These are phyloP conservation scores for Hassar affinis DNA, from an alignment of 2,113 vertebrate species.

Conservation along the genomic window DNA sequence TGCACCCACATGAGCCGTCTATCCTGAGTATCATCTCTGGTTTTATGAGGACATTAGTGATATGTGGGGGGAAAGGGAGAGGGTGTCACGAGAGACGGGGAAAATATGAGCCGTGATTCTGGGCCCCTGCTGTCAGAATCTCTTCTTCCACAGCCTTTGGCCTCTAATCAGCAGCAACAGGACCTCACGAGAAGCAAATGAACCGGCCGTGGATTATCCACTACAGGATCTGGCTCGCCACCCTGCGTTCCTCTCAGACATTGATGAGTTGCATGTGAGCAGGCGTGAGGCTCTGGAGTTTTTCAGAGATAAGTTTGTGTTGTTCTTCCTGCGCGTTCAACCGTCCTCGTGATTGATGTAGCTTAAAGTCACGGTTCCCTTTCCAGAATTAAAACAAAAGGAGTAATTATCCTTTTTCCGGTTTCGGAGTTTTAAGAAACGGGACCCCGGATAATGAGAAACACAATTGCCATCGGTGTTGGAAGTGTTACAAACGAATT, in stretches of 20 bases:
- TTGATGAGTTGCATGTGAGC: constrained; percentile 21
- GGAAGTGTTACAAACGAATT: constrained; percentile 52
- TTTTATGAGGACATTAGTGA: constrained; percentile 10
- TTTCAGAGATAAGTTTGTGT: neutral
- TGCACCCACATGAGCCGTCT: constrained; percentile 11
- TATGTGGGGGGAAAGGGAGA: neutral
- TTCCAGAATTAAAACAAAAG: neutral
- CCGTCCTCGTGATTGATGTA: neutral
- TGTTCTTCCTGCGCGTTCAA: constrained; percentile 8
- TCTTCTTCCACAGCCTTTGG: neutral
- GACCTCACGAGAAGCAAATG: neutral
- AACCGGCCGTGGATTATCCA: neutral
- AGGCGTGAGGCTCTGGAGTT: neutral
- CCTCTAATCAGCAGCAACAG: constrained; percentile 17
- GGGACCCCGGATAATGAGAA: constrained; percentile 57
- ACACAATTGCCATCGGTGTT: constrained; percentile 48
- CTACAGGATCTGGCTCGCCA: neutral
- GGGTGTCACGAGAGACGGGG: neutral
- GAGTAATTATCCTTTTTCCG: neutral
- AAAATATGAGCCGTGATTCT: constrained; percentile 7
- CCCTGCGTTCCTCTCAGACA: neutral
- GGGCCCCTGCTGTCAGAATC: neutral
- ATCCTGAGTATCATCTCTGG: constrained; percentile 4
- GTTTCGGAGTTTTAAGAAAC: constrained; percentile 46
- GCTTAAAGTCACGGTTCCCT: neutral